phyloP scores from a whole-genome alignment of 2,113 vertebrate species.

The Lophius piscatorius region DNA sequence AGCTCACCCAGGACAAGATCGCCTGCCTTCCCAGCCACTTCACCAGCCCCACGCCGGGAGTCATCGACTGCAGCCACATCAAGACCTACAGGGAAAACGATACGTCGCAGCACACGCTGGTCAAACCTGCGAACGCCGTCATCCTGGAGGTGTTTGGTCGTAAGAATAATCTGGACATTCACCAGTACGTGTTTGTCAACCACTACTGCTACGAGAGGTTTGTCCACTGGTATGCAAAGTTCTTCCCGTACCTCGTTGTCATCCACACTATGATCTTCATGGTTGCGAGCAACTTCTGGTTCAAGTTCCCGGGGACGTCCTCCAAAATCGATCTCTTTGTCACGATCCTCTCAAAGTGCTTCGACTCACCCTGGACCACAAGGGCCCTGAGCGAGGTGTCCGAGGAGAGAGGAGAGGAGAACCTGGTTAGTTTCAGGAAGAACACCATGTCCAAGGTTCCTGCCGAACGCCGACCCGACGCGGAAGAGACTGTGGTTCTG shows the following conservation, averaged over 20 bases:
- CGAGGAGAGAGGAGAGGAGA: slow-evolving; percentile 76
- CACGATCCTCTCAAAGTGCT: slow-evolving; percentile 89
- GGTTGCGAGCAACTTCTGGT: slow-evolving; percentile 92
- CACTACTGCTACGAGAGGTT: slow-evolving; percentile 89
- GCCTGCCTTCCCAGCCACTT: slow-evolving; percentile 86
- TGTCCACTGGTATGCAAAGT: slow-evolving; percentile 92
- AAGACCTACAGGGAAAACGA: slow-evolving; percentile 52
- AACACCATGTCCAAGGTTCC: slow-evolving; percentile 58
- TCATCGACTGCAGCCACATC: slow-evolving; percentile 80
- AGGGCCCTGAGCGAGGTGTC: slow-evolving; percentile 89
- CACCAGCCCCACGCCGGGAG: slow-evolving; percentile 62
- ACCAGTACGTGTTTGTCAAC: slow-evolving; percentile 90
- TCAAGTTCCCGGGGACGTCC: slow-evolving; percentile 91
- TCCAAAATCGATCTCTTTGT: slow-evolving; percentile 93
- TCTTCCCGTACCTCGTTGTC: slow-evolving; percentile 90
- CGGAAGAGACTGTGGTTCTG: slow-evolving; percentile 64
- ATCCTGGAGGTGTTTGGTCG: slow-evolving; percentile 79
- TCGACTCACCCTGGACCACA: slow-evolving; percentile 91
- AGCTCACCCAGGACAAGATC: slow-evolving; percentile 94
- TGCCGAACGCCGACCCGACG: slow-evolving; percentile 32
- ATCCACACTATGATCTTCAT: slow-evolving; percentile 91
- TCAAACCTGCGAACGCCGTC: slow-evolving; percentile 41
- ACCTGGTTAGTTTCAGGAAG: slow-evolving; percentile 65
- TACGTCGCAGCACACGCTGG: slow-evolving; percentile 37
- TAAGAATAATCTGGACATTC: slow-evolving; percentile 87